These are phyloP conservation scores for Pogona vitticeps DNA, from an alignment of 2,113 vertebrate genomes.

Conservation along the genomic window DNA sequence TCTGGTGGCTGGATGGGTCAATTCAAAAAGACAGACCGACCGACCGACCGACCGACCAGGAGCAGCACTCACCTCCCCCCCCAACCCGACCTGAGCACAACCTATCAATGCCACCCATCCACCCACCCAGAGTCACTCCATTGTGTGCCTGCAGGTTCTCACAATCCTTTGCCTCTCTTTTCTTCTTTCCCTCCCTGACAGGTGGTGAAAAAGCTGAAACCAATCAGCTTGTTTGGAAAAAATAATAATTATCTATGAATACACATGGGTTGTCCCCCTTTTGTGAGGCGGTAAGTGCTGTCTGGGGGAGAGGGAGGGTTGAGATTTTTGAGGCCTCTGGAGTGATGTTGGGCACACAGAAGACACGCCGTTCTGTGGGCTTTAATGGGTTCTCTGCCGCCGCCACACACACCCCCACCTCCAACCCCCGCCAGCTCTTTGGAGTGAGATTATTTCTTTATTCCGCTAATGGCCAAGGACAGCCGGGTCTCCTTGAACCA, in stretches of 20 bases:
- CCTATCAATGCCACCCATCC: background rate
- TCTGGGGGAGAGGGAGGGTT: background rate
- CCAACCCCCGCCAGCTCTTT: background rate
- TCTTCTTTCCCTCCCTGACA: too few relatives aligned
- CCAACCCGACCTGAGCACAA: background rate
- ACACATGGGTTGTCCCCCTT: background rate
- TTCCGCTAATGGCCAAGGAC: background rate
- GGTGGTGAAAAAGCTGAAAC: too few relatives aligned
- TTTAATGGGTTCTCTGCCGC: background rate
- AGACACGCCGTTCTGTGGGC: background rate
- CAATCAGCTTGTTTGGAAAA: too few relatives aligned
- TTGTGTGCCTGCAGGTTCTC: too few relatives aligned
- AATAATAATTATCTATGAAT: background rate
- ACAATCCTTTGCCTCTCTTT: too few relatives aligned
- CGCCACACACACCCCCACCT: background rate
- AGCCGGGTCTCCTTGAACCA: background rate
- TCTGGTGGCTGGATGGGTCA: too few relatives aligned
- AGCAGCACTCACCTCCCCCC: too few relatives aligned
- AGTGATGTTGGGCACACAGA: background rate
- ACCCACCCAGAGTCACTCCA: background rate
- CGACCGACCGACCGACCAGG: too few relatives aligned
- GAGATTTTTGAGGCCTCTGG: background rate
- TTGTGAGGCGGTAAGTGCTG: background rate
- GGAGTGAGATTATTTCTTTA: background rate
- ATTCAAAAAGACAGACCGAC: too few relatives aligned